Evolutionary conservation across 2,888 invertebrate genomes (phyloP), one percentile per base, ranked within the genome.

Genomic region (Myopa tessellatipennis): DNA sequence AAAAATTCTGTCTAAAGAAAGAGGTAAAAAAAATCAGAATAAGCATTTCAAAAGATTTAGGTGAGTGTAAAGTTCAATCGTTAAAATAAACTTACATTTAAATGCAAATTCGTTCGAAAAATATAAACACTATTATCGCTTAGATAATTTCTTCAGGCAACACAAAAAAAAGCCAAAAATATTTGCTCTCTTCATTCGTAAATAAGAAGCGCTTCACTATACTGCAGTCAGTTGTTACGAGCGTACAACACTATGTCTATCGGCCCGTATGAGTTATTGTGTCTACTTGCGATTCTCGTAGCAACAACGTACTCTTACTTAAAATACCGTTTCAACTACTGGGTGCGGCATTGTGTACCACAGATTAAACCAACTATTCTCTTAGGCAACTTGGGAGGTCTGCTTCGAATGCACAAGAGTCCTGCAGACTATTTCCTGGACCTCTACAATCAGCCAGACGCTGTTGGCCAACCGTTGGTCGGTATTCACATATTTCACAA

Each of bases 401-500:
- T 89, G 68, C 4, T 90, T 1, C 79, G 85, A 1, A 81, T 87
- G 74, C 85, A 82, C n/a, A 86, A 83, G 60, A 85, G 87, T 77
- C 83, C 88, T 0, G 87, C 89, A 0, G 83, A 89, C 16, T 85
- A 85, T 58, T 79, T 90, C 26, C 83, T 85, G 34, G 85, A 88
- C 0, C 79, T 90, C 0, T 90, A 91, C 77, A 83, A 89, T 69
- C 82, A 89, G 83, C 82, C 86, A 12, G 55, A 79, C 52, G 82
- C 83, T 7, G 50, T 81, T 81, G 77, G 87, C 82, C 77, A 83
- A 76, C 82, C 89, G 55, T 79, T 90, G 80, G 85, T 86, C 80
- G 86, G 91, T 83, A 80, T 90, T 82, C 83, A 89, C 85, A 86
- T 91, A 1, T 89, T 91, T 75, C 87, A 91, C 79, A 89, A 88